These are phyloP conservation scores for Pantherophis guttatus DNA, from an alignment of 2,113 vertebrate species.

Conservation along the genomic window DNA sequence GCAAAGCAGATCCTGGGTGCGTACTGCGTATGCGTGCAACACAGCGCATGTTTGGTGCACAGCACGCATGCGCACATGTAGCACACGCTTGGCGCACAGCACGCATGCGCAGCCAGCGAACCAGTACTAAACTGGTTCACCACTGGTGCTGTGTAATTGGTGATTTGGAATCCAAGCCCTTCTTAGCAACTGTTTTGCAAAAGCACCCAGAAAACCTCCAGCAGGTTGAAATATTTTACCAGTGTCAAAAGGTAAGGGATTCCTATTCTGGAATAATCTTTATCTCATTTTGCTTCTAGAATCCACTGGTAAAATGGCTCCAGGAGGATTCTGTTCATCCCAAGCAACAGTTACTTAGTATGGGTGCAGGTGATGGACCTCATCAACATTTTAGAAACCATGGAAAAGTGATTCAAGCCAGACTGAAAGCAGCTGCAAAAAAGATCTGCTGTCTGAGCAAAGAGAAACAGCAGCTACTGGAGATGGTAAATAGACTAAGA, in stretches of 20 bases:
- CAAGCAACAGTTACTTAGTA: slow-evolving; percentile 42
- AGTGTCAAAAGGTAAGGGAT: background rate
- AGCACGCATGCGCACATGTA: too few species aligned
- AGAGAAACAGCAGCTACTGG: slow-evolving; percentile 84
- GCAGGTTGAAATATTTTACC: background rate
- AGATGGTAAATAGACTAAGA: slow-evolving; percentile 82
- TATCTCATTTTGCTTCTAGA: slow-evolving; percentile 53
- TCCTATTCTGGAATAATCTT: background rate
- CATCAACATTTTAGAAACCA: background rate
- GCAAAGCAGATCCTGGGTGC: too few species aligned
- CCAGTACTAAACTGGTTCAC: too few species aligned
- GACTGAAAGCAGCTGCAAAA: slow-evolving; percentile 75
- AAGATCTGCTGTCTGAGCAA: slow-evolving; percentile 73
- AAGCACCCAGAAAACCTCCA: background rate
- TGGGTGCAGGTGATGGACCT: background rate
- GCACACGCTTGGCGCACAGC: too few species aligned
- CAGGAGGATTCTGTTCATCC: slow-evolving; percentile 51
- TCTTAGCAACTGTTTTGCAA: background rate
- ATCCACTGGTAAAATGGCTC: slow-evolving; percentile 27
- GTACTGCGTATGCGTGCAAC: too few species aligned
- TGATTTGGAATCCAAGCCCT: background rate
- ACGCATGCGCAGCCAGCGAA: too few species aligned
- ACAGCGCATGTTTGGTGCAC: too few species aligned
- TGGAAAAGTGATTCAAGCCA: slow-evolving; percentile 53
- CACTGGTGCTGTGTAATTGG: background rate